These are phyloP conservation scores for Phainopepla nitens DNA, from an alignment of 2,113 vertebrate species.

Conservation along the genomic window DNA sequence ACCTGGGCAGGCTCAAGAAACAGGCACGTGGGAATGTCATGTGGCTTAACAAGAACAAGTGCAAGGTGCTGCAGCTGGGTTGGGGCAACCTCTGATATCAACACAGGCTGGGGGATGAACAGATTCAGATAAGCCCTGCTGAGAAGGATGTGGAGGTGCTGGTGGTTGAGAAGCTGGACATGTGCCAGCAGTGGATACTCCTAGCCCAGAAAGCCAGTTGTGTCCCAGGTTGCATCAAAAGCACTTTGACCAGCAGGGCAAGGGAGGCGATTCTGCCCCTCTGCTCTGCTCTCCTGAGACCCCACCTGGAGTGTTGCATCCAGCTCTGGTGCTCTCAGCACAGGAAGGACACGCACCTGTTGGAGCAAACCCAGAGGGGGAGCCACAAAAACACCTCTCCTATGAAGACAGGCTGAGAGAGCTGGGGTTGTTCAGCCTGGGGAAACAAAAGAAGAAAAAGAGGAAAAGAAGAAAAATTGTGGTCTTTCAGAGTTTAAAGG, in stretches of 20 bases:
- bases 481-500: neutral
- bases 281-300: neutral
- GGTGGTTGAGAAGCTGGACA: neutral
- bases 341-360: neutral
- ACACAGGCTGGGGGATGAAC: neutral
- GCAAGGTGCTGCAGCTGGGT: neutral
- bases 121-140: neutral
- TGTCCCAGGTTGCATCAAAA: neutral
- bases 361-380: fast-evolving
- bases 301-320: neutral
- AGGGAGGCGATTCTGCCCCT: neutral
- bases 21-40: neutral
- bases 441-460: neutral
- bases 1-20: neutral
- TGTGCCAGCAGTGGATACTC: fast-evolving
- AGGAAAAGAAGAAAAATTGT: neutral
- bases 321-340: neutral
- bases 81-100: neutral
- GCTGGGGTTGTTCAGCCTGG: neutral
- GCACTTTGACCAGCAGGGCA: neutral
- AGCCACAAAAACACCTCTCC: neutral
- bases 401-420: fast-evolving
- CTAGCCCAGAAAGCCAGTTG: neutral
- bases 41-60: neutral
- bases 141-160: neutral